These are phyloP conservation scores for Panzeria rudis DNA, from an alignment of 2,888 invertebrate species.

Conservation along the genomic window DNA sequence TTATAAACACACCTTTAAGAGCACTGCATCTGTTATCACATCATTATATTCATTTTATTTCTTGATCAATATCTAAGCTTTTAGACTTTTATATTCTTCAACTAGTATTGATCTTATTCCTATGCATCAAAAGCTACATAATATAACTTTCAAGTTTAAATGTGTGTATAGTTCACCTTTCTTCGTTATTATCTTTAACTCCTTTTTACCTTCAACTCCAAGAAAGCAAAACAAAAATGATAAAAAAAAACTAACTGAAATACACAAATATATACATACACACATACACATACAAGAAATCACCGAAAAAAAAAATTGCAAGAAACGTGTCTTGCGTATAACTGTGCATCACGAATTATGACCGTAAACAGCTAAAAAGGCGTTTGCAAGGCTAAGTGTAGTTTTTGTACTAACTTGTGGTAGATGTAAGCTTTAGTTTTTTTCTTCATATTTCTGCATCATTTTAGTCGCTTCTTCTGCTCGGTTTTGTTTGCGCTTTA, in stretches of 20 bases:
- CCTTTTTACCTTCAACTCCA: slow-evolving; percentile 42
- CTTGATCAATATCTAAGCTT: not conserved
- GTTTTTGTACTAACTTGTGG: slow-evolving; percentile 27
- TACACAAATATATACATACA: slow-evolving; percentile 11
- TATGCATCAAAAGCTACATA: not conserved
- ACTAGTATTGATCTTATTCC: not conserved
- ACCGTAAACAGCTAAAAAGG: slow-evolving; percentile 67
- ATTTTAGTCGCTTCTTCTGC: not conserved
- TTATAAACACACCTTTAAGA: not conserved
- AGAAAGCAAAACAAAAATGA: slow-evolving; percentile 5
- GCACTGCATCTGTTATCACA: not conserved
- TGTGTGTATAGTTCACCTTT: slow-evolving; percentile 18
- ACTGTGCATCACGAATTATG: slow-evolving; percentile 74
- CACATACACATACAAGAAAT: not conserved
- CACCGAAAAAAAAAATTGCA: slow-evolving; percentile 6
- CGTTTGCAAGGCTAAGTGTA: slow-evolving; percentile 64
- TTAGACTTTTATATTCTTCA: not conserved
- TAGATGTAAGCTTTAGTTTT: slow-evolving; percentile 29
- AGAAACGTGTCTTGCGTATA: slow-evolving; percentile 72
- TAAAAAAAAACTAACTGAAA: slow-evolving; percentile 16
- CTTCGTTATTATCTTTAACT: slow-evolving; percentile 47
- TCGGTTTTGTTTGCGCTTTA: slow-evolving; percentile 25
- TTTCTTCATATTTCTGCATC: slow-evolving; percentile 7
- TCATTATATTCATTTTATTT: not conserved
- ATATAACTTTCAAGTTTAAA: slow-evolving; percentile 18